phyloP scores from a whole-genome alignment of 2,797 vertebrate genomes.

The Staurois parvus region DNA sequence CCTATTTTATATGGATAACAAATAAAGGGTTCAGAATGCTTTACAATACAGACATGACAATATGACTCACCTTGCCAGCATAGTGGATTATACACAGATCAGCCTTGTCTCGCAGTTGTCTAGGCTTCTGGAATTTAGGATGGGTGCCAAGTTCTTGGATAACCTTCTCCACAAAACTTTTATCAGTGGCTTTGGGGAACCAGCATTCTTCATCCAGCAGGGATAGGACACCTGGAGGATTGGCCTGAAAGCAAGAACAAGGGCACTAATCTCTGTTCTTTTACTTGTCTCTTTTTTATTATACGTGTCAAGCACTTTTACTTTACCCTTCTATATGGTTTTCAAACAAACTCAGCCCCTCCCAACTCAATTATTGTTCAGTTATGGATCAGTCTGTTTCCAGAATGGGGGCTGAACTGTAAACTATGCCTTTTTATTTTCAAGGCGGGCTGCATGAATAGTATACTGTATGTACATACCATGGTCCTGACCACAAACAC shows the following conservation, averaged over 20 bases:
- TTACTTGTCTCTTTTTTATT: neutral
- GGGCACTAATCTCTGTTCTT: neutral
- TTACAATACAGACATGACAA: neutral
- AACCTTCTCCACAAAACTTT: slow-evolving; percentile 90
- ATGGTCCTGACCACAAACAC: no score
- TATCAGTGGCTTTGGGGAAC: slow-evolving; percentile 94
- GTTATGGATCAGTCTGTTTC: no score
- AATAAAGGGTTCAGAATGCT: neutral
- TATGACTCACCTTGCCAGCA: slow-evolving; percentile 84
- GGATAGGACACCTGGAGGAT: slow-evolving; percentile 89
- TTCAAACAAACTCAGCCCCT: no score
- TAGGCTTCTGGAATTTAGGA: slow-evolving; percentile 88
- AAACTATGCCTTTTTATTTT: no score
- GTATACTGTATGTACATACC: no score
- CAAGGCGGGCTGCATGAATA: no score
- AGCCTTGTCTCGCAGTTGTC: slow-evolving; percentile 85
- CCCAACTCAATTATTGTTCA: no score
- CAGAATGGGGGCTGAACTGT: no score
- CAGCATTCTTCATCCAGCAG: slow-evolving; percentile 93
- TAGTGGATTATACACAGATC: slow-evolving; percentile 93
- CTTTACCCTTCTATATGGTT: neutral
- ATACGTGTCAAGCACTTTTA: neutral
- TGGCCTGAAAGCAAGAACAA: slow-evolving; percentile 73
- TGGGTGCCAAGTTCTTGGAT: slow-evolving; percentile 86
- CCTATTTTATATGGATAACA: neutral